These are phyloP conservation scores for Drosophila sproati DNA, from an alignment of 1,140 invertebrate species.

Conservation along the genomic window DNA sequence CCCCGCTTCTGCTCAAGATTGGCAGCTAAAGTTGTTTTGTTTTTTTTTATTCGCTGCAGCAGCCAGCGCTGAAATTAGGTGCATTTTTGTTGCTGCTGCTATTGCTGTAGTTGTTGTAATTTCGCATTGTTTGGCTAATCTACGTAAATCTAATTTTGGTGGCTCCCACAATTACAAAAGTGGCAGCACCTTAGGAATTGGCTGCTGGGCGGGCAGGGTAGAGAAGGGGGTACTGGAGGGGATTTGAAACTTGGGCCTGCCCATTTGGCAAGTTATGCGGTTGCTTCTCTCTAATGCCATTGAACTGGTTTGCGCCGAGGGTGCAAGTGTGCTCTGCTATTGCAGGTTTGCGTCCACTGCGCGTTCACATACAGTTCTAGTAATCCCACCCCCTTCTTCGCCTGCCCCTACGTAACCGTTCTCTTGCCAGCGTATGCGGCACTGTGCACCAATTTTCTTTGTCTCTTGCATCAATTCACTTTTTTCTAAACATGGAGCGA, in stretches of 20 bases:
- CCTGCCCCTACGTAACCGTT: not conserved
- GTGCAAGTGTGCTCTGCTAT: conserved; percentile 63
- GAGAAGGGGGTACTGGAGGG: not conserved
- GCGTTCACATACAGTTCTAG: conserved; percentile 17
- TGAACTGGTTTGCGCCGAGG: conserved; percentile 76
- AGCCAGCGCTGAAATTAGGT: conserved; percentile 63
- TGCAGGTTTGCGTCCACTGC: conserved; percentile 50
- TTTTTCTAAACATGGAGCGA: conserved; percentile 68
- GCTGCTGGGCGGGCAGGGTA: not conserved
- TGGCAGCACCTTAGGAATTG: not conserved
- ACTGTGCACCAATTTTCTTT: conserved; percentile 79
- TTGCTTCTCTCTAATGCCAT: conserved; percentile 59
- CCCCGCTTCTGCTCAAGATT: conserved; percentile 32
- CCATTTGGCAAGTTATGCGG: conserved; percentile 77
- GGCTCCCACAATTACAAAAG: conserved; percentile 77
- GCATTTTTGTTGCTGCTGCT: conserved; percentile 33
- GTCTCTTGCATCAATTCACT: conserved; percentile 76
- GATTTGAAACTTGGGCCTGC: conserved; percentile 66
- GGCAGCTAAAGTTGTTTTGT: conserved; percentile 48
- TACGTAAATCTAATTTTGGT: conserved; percentile 75
- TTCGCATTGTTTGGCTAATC: conserved; percentile 83
- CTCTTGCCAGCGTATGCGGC: conserved; percentile 52
- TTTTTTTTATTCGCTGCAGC: conserved; percentile 8
- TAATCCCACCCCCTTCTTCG: too few species aligned
- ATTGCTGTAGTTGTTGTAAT: conserved; percentile 62